These are phyloP conservation scores for Steromphala cineraria DNA, from an alignment of 2,888 invertebrate genomes.

Conservation along the genomic window DNA sequence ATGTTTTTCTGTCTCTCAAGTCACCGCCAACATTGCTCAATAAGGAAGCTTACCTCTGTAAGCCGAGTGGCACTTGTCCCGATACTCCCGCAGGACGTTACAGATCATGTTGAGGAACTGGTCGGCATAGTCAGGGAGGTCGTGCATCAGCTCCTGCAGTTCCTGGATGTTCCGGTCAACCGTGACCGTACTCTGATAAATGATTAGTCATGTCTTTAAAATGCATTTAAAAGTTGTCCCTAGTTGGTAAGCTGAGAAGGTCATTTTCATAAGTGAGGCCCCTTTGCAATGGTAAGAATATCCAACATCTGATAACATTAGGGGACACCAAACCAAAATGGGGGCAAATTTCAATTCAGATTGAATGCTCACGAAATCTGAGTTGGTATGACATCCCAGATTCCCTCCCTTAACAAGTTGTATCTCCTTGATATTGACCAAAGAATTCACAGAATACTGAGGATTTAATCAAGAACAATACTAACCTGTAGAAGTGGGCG, in stretches of 20 bases:
- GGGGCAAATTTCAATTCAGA: too few relatives aligned
- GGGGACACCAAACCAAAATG: too few relatives aligned
- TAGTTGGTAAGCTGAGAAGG: too few relatives aligned
- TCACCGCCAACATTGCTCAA: too few relatives aligned
- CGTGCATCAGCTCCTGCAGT: slow-evolving; percentile 82
- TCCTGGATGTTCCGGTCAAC: slow-evolving; percentile 83
- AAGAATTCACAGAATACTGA: too few relatives aligned
- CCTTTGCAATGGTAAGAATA: too few relatives aligned
- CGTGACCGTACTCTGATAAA: slow-evolving; percentile 82
- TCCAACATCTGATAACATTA: too few relatives aligned
- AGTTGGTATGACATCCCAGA: too few relatives aligned
- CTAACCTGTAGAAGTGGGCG: slow-evolving; percentile 82
- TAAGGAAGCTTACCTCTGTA: slow-evolving; percentile 78
- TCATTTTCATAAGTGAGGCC: too few relatives aligned
- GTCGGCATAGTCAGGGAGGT: slow-evolving; percentile 85
- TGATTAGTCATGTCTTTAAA: neutral
- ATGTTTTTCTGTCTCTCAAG: too few relatives aligned
- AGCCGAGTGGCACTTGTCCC: slow-evolving; percentile 84
- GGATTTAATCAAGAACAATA: too few relatives aligned
- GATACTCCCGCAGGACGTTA: slow-evolving; percentile 83
- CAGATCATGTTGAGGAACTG: slow-evolving; percentile 85
- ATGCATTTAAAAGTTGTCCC: neutral
- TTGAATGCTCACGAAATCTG: neutral
- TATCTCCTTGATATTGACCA: neutral
- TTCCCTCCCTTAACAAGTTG: neutral